Percentiles rank a stretch among this genome's conserved stretches.
phyloP scores from a whole-genome alignment of 2,888 invertebrate genomes.

The Rhimphoctona megacephalus region DNA sequence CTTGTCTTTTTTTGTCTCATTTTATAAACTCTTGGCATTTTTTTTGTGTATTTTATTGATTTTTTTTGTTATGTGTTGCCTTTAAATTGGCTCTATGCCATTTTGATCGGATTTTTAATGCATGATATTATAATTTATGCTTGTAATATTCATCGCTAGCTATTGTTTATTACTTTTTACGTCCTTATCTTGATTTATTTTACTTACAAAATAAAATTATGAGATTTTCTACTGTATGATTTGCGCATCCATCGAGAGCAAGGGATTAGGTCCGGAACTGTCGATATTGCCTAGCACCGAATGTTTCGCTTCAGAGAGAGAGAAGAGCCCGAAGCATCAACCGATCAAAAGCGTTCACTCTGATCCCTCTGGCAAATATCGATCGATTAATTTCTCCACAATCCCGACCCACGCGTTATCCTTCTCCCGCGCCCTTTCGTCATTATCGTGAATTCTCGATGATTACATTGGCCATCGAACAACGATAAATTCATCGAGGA shows the following conservation, averaged over 20 bases:
- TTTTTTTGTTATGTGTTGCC: too few relatives aligned
- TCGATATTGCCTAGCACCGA: slow-evolving; percentile 61
- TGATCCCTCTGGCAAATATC: slow-evolving; percentile 56
- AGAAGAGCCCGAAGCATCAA: slow-evolving; percentile 24
- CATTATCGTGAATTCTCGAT: slow-evolving; percentile 38
- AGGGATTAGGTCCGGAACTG: slow-evolving; percentile 61
- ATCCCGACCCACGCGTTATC: background rate
- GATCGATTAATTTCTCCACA: slow-evolving; percentile 59
- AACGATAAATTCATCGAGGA: background rate
- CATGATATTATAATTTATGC: too few relatives aligned
- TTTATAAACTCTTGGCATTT: too few relatives aligned
- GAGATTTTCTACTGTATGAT: slow-evolving; percentile 17
- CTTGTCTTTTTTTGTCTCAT: too few relatives aligned
- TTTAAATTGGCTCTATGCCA: too few relatives aligned
- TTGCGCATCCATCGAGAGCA: slow-evolving; percentile 37
- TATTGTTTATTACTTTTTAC: background rate
- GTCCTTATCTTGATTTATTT: background rate
- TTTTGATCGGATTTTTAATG: too few relatives aligned
- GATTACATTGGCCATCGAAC: background rate
- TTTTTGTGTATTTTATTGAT: too few relatives aligned
- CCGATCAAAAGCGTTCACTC: slow-evolving; percentile 32
- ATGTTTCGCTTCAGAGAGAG: slow-evolving; percentile 21
- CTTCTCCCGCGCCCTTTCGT: slow-evolving; percentile 17
- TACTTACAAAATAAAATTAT: background rate
- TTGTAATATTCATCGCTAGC: too few relatives aligned